Evolutionary conservation across 2,888 invertebrate species (phyloP).

Genomic region (Lasioglossum villosulum): DNA sequence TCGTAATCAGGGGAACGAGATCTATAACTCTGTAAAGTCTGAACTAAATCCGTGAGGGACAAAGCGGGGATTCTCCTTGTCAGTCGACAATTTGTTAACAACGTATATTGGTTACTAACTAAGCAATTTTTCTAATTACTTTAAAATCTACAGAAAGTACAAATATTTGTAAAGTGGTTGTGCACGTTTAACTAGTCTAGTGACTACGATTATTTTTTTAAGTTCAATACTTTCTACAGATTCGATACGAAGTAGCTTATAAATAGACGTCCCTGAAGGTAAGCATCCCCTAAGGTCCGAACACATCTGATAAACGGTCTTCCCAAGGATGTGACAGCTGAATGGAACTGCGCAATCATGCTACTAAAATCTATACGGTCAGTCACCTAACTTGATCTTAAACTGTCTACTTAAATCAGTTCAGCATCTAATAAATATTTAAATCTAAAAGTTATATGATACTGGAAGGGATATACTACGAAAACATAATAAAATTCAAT

Average conservation of each 20-base stretch:
- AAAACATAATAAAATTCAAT: background rate
- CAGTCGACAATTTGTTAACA: no score
- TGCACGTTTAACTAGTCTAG: background rate
- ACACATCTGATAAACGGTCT: background rate
- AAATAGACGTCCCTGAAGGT: conserved; percentile 1
- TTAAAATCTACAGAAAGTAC: background rate
- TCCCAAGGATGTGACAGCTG: background rate
- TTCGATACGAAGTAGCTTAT: background rate
- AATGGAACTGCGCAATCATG: background rate
- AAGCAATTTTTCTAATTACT: no score
- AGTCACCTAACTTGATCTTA: background rate
- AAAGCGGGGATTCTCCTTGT: no score
- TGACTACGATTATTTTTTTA: background rate
- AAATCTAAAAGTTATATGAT: background rate
- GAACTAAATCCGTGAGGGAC: no score
- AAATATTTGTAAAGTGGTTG: background rate
- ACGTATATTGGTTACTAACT: no score
- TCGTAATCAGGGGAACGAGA: no score
- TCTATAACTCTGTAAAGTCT: no score
- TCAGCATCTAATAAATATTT: background rate
- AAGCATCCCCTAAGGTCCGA: background rate
- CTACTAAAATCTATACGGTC: background rate
- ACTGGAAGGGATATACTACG: background rate
- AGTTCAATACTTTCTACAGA: background rate
- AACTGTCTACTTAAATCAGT: background rate